Evolutionary conservation across 2,113 vertebrate species (phyloP).

Genomic region (Chamaetylas fuelleborni): DNA sequence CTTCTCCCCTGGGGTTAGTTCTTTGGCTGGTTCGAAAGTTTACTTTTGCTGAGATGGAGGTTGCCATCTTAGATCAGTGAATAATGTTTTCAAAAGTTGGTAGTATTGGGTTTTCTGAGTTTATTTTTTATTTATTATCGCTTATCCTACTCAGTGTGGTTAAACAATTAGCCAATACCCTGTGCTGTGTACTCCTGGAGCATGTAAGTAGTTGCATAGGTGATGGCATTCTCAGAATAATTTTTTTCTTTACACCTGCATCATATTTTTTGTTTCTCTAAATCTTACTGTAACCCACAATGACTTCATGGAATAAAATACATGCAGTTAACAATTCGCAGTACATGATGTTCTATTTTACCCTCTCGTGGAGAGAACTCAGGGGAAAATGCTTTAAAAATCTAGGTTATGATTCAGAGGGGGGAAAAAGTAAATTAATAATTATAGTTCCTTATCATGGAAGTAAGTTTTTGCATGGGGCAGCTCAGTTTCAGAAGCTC

Average conservation of each 20-base stretch:
- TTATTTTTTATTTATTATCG: neutral
- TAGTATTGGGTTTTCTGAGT: neutral
- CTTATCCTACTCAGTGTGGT: neutral
- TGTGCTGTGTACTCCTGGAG: neutral
- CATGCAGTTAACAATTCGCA: neutral
- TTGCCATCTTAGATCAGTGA: neutral
- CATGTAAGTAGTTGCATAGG: neutral
- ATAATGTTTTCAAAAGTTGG: neutral
- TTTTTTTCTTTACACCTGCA: neutral
- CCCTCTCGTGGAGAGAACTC: neutral
- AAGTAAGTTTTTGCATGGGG: neutral
- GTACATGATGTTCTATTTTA: neutral
- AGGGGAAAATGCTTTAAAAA: neutral
- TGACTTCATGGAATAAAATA: neutral
- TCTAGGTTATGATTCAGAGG: neutral
- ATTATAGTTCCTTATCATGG: neutral
- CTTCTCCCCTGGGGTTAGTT: neutral
- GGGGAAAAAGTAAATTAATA: neutral
- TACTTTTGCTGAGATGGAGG: neutral
- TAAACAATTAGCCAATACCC: neutral
- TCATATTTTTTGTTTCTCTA: neutral
- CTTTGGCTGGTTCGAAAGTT: neutral
- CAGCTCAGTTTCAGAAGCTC: neutral
- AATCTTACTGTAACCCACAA: neutral
- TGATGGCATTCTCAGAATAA: neutral